Percentiles rank a stretch among this genome's conserved stretches.
Evolutionary conservation across 2,888 invertebrate species (phyloP).

Genomic region (Rotaria magnacalcarata): DNA sequence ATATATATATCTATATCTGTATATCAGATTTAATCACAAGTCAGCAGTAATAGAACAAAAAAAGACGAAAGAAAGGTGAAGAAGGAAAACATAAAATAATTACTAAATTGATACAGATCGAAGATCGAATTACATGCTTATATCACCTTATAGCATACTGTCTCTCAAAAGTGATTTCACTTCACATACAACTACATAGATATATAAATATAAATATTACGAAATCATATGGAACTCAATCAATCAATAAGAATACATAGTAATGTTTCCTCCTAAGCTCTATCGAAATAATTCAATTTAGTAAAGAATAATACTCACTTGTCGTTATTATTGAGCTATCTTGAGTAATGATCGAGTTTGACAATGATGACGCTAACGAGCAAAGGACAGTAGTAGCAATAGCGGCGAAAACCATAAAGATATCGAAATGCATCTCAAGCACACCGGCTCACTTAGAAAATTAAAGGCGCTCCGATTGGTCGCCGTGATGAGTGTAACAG

Average conservation of each 20-base stretch:
- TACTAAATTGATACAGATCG: not conserved
- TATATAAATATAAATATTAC: not conserved
- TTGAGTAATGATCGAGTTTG: not conserved
- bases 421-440: slow-evolving; percentile 6
- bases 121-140: not conserved
- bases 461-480: not conserved
- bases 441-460: not conserved
- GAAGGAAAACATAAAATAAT: not conserved
- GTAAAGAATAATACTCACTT: not conserved
- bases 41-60: not conserved
- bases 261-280: not conserved
- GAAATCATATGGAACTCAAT: not conserved
- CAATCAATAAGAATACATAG: not conserved
- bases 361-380: not conserved
- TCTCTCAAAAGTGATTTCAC: not conserved
- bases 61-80: not conserved
- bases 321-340: not conserved
- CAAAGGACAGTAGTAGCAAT: not conserved
- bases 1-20: not conserved
- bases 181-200: not conserved
- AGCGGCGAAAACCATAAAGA: not conserved
- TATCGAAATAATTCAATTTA: not conserved
- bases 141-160: not conserved
- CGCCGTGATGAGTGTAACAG: not conserved
- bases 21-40: not conserved